Base-by-base conservation (phyloP, 64 coral and sea anemone genomes). In the Porites australiensis region DNA sequence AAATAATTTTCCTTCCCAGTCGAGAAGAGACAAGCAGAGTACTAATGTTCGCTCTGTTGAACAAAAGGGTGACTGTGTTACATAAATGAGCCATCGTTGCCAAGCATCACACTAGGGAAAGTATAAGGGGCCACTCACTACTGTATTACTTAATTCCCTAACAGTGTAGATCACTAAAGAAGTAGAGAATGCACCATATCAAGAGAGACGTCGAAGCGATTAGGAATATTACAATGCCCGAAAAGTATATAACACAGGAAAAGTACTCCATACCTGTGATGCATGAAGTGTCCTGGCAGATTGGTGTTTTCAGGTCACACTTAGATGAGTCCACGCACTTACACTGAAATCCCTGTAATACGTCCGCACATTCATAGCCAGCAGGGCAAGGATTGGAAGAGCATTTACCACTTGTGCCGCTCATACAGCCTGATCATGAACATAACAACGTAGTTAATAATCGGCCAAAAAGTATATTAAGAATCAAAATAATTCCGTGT, bases 271-370 rank as follows among this genome's bases (percentile, higher is more conserved):
- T 98, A 98, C 95, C 95, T 94, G 69, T 88, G 13, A 91, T 98
- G 60, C 95, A 98, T 8, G 88, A 90, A 13, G 68, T 90, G 53
- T 94, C 95, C 48, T 88, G 88, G 60, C 95, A 98, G 44, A 88
- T 92, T 5, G 82, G 79, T 64, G 82, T 65, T 16, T 96, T 94
- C 44, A 79, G 82, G 69, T 88, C 61, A 44, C 94, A 95, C 73
- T 95, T 90, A 18, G 81, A 91, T 51, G 88, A 82, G 72, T 86
- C 83, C 13, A 86, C 61, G 64, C 94, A 99, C 48, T 91, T 93
- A 58, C 98, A 99, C 78, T 96, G 91, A 88, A 92, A 99, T 59
- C 94, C 94, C 59, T 94, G 70, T 14, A 93, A 37, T 47, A 90
- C 79, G 50, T 99, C 91, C 23, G 88, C 79, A 79, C 98, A 99